These are phyloP conservation scores for Drosophila testacea DNA, from an alignment of 2,888 invertebrate species.

Conservation along the genomic window DNA sequence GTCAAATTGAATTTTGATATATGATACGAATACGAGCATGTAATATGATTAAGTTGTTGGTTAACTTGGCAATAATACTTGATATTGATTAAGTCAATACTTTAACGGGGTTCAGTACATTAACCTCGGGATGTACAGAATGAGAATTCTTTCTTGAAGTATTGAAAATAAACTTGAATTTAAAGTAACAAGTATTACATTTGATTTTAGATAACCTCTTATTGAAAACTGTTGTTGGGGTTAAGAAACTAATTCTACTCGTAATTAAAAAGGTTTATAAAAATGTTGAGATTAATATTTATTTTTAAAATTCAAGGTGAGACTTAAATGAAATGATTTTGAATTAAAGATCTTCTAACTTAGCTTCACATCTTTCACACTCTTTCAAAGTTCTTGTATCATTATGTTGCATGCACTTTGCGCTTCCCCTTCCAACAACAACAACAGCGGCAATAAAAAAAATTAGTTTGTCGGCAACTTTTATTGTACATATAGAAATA, in stretches of 20 bases:
- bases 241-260: too few relatives aligned
- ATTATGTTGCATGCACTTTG: constrained; percentile 33
- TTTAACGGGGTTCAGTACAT: background rate
- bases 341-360: constrained; percentile 18
- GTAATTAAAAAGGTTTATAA: too few relatives aligned
- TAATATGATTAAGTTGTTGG: constrained; percentile 11
- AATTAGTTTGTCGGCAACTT: constrained; percentile 47
- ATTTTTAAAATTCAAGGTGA: background rate
- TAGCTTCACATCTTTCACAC: background rate
- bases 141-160: too few relatives aligned
- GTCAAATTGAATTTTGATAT: constrained; percentile 17
- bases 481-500: constrained; percentile 1
- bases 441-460: constrained; percentile 15
- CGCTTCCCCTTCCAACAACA: constrained; percentile 6
- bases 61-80: constrained; percentile 8
- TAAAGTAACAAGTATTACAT: too few relatives aligned
- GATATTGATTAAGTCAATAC: background rate
- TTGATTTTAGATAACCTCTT: too few relatives aligned
- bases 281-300: background rate
- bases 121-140: background rate
- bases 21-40: constrained; percentile 8
- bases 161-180: too few relatives aligned
- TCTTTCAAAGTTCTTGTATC: background rate
- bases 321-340: background rate
- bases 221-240: too few relatives aligned